phyloP scores from a whole-genome alignment of 2,797 vertebrate species.

The Fistularia tabacaria region DNA sequence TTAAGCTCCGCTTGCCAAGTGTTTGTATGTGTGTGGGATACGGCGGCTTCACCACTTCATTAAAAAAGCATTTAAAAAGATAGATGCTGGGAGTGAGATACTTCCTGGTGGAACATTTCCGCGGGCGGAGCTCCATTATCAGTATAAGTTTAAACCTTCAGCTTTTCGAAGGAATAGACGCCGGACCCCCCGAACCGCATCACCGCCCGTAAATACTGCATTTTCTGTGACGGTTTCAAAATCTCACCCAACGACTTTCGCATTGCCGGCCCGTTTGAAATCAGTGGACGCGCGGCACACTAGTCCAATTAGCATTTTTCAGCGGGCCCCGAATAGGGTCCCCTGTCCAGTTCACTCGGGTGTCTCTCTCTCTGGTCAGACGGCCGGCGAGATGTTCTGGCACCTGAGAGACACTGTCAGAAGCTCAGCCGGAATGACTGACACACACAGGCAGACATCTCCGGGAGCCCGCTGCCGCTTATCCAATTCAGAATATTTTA shows the following conservation, averaged over 20 bases:
- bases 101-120: slow-evolving; percentile 34
- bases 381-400: slow-evolving; percentile 50
- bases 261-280: no score
- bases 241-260: no score
- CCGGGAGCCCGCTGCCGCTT: slow-evolving; percentile 57
- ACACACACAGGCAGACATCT: slow-evolving; percentile 49
- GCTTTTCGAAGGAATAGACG: neutral
- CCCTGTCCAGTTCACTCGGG: no score
- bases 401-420: slow-evolving; percentile 54
- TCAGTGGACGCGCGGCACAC: no score
- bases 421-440: slow-evolving; percentile 54
- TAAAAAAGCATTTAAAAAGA: slow-evolving; percentile 72
- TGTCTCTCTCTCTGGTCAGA: slow-evolving; percentile 44
- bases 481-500: slow-evolving; percentile 73
- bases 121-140: slow-evolving; percentile 40
- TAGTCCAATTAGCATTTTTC: neutral
- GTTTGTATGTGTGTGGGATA: slow-evolving; percentile 50
- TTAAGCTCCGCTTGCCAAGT: slow-evolving; percentile 64
- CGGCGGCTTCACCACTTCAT: slow-evolving; percentile 67
- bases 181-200: no score
- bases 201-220: no score
- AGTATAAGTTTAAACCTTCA: slow-evolving; percentile 22
- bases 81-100: slow-evolving; percentile 52
- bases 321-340: slow-evolving; percentile 17
- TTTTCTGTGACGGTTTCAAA: no score